Conservation (phyloP, 1,140 invertebrate species). For the Pygmarrhopalites habei region DNA sequence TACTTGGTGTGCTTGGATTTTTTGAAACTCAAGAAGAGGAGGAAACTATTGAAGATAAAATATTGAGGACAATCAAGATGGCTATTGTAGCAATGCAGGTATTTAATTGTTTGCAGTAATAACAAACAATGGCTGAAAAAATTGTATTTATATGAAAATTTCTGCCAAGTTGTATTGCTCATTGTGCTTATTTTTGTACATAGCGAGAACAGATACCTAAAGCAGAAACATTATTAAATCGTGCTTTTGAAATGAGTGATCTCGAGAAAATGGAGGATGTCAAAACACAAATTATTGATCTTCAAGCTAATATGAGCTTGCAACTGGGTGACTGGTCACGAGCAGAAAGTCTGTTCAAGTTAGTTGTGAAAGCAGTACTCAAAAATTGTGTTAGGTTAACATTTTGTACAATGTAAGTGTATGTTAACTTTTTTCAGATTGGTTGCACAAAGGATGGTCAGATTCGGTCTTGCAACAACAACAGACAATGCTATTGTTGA, state of each 20-base stretch:
- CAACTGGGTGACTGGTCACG: slow-evolving; percentile 27
- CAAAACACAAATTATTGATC: slow-evolving; percentile 34
- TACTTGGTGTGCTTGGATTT: slow-evolving; percentile 18
- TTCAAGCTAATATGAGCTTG: slow-evolving; percentile 31
- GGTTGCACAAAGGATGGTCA: slow-evolving; percentile 25
- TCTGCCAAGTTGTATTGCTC: not conserved
- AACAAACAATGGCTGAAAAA: not conserved
- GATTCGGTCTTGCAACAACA: slow-evolving; percentile 9
- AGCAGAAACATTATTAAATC: slow-evolving; percentile 24
- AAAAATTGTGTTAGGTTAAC: too few relatives aligned
- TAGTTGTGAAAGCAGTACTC: too few relatives aligned
- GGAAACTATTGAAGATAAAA: slow-evolving; percentile 27
- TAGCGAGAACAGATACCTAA: slow-evolving; percentile 28
- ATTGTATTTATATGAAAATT: not conserved
- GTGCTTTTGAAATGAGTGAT: slow-evolving; percentile 26
- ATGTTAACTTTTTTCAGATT: too few relatives aligned
- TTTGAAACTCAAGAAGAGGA: slow-evolving; percentile 24
- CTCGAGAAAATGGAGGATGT: slow-evolving; percentile 29
- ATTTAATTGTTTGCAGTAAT: not conserved
- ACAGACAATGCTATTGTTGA: slow-evolving; percentile 37
- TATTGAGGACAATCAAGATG: slow-evolving; percentile 35
- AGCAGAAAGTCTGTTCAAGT: slow-evolving; percentile 31
- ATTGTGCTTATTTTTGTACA: not conserved
- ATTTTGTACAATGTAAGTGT: too few relatives aligned
- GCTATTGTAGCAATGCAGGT: slow-evolving; percentile 35